phyloP scores from a whole-genome alignment of 2,888 invertebrate genomes.

The Xylocampa areola region DNA sequence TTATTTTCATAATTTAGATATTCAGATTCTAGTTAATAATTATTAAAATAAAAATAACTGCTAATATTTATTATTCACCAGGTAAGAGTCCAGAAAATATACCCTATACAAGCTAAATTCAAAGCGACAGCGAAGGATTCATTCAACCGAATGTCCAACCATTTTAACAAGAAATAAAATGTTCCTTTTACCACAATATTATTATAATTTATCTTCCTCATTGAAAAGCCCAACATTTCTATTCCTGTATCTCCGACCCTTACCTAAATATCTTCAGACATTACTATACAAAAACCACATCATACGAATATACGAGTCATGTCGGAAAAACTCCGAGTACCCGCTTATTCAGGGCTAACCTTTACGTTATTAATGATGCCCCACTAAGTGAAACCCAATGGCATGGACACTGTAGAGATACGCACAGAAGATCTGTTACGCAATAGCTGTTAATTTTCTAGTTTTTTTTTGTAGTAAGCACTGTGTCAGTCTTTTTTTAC shows the following conservation, averaged over 20 bases:
- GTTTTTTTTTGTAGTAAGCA: too few species aligned
- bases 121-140: neutral
- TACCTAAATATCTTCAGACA: constrained; percentile 19
- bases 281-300: constrained; percentile 29
- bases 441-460: too few species aligned
- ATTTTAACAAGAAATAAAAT: constrained; percentile 3
- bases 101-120: neutral
- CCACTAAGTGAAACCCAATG: constrained; percentile 55
- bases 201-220: constrained; percentile 32
- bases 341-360: constrained; percentile 37
- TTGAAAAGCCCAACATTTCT: constrained; percentile 14
- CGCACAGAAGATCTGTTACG: constrained; percentile 17
- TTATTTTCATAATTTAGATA: too few species aligned
- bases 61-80: too few species aligned
- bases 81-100: too few species aligned
- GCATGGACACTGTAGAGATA: neutral
- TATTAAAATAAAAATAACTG: too few species aligned
- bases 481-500: too few species aligned
- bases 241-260: constrained; percentile 1
- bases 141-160: neutral
- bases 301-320: constrained; percentile 39
- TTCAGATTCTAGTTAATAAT: too few species aligned
- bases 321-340: constrained; percentile 31
- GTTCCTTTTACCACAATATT: constrained; percentile 13
- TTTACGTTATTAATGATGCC: constrained; percentile 57